phyloP scores from a whole-genome alignment of 2,113 vertebrate genomes.

The Barbus barbus region DNA sequence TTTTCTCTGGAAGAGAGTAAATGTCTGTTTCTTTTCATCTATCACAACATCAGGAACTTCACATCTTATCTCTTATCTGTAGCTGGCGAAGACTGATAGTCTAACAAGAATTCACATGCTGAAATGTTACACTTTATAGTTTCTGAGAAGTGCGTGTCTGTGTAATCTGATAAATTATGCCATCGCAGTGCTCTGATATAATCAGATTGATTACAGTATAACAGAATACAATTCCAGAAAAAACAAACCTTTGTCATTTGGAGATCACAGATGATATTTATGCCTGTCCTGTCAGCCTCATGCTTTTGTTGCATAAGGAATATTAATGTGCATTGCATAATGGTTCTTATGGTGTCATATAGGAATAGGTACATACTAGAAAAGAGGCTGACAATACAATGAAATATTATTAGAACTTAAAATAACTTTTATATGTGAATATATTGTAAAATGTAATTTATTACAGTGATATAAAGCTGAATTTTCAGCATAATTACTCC shows the following conservation, averaged over 20 bases:
- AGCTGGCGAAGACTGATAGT: neutral
- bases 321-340: neutral
- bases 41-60: neutral
- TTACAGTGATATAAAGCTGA: no score
- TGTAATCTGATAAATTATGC: neutral
- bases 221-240: conserved; percentile 25
- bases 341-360: no score
- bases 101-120: neutral
- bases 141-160: neutral
- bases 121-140: neutral
- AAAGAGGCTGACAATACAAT: no score
- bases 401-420: no score
- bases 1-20: conserved; percentile 8
- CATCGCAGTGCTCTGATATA: neutral
- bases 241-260: conserved; percentile 35
- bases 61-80: neutral
- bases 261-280: conserved; percentile 24
- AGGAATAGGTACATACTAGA: no score
- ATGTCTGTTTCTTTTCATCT: neutral
- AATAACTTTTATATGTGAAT: no score
- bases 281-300: neutral
- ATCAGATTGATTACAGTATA: neutral
- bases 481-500: no score
- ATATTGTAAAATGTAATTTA: no score
- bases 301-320: neutral